Percentiles rank a stretch among this genome's conserved stretches.
These are phyloP conservation scores for Lordiphosa collinella DNA, from an alignment of 1,140 invertebrate genomes.

Conservation along the genomic window DNA sequence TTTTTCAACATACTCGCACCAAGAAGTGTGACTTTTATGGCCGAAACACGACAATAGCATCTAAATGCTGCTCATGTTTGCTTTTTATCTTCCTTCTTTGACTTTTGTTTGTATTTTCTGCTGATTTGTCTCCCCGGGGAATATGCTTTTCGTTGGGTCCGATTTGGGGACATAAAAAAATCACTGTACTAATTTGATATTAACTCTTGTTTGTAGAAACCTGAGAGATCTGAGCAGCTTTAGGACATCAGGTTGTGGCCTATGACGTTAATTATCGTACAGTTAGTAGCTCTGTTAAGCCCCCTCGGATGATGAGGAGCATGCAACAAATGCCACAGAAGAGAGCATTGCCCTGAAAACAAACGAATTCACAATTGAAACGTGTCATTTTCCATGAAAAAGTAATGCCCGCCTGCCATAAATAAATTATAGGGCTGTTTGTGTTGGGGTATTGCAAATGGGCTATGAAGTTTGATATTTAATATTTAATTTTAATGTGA, in stretches of 20 bases:
- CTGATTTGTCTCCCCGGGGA: conserved; percentile 42
- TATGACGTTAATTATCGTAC: conserved; percentile 67
- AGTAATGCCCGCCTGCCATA: conserved; percentile 40
- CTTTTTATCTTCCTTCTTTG: conserved; percentile 8
- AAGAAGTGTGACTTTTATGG: conserved; percentile 62
- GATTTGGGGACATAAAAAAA: conserved; percentile 29
- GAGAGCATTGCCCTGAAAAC: conserved; percentile 42
- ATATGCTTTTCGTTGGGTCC: not conserved
- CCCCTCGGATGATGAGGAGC: not conserved
- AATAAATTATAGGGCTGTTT: conserved; percentile 33
- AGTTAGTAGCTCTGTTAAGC: conserved; percentile 17
- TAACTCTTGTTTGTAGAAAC: conserved; percentile 19
- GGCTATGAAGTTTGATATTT: not conserved
- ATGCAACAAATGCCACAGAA: conserved; percentile 21
- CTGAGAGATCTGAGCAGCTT: not conserved
- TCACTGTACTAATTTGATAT: conserved; percentile 54
- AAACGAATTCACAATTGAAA: conserved; percentile 40
- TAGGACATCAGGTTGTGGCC: not conserved
- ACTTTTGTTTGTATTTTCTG: conserved; percentile 25
- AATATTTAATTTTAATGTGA: too few relatives aligned
- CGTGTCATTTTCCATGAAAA: conserved; percentile 59
- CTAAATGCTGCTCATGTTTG: conserved; percentile 55
- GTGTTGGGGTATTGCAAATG: not conserved
- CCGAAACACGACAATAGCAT: conserved; percentile 32
- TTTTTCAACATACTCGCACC: conserved; percentile 48